These are phyloP conservation scores for Spisula solida DNA, from an alignment of 2,888 invertebrate genomes.

Conservation along the genomic window DNA sequence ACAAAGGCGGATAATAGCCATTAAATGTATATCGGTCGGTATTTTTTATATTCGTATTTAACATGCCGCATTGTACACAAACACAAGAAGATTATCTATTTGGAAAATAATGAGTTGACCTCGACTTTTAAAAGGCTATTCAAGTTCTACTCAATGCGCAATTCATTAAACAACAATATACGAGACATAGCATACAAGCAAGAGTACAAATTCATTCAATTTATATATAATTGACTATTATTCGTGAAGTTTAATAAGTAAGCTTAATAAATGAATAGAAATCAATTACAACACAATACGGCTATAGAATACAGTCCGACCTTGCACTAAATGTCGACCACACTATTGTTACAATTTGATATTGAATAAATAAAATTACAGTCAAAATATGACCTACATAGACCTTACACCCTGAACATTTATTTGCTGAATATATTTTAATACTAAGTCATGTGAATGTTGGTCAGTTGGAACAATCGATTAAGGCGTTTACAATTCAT, in stretches of 20 bases:
- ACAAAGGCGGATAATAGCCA: neutral
- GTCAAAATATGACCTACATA: neutral
- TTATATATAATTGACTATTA: conserved; percentile 59
- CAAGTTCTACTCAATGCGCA: conserved; percentile 54
- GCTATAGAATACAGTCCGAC: neutral
- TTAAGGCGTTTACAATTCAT: no score
- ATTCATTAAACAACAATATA: conserved; percentile 56
- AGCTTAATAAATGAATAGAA: conserved; percentile 29
- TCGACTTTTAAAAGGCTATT: conserved; percentile 42
- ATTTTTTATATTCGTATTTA: neutral
- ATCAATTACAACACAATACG: neutral
- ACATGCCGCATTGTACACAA: neutral
- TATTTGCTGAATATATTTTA: no score
- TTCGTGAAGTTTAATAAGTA: conserved; percentile 39
- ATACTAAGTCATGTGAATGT: no score
- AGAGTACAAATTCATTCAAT: conserved; percentile 57
- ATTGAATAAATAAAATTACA: neutral
- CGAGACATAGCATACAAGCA: conserved; percentile 20
- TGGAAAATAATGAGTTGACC: conserved; percentile 12
- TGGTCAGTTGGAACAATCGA: no score
- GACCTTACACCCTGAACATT: no score
- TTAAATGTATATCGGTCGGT: conserved; percentile 1
- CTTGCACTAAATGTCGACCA: neutral
- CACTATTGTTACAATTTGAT: neutral
- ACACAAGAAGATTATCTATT: neutral